Conservation (phyloP, 2,797 vertebrate genomes). For the Novumbra hubbsi region DNA sequence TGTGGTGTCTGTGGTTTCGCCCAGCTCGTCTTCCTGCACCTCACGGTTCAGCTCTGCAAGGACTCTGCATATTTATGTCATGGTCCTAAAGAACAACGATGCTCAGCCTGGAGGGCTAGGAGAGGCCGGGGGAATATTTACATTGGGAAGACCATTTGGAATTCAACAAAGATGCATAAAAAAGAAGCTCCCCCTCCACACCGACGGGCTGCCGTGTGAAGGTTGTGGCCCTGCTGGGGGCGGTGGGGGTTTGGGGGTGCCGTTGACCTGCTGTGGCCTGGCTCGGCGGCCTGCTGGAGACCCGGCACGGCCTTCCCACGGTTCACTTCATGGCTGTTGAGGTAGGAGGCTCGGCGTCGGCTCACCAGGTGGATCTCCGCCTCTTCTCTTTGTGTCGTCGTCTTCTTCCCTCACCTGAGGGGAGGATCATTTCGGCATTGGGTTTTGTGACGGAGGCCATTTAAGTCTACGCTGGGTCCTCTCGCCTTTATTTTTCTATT, state of each 20-base stretch:
- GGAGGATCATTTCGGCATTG: neutral
- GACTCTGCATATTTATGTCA: conserved; percentile 98
- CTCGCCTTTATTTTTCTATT: neutral
- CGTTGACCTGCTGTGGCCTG: conserved; percentile 80
- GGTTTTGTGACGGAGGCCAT: neutral
- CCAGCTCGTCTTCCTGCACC: conserved; percentile 92
- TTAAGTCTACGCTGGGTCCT: neutral
- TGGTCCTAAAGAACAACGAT: neutral
- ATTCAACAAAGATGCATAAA: too few species aligned
- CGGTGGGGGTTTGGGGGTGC: conserved; percentile 83
- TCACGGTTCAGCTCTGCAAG: conserved; percentile 99
- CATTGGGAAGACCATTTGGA: too few species aligned
- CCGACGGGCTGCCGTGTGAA: conserved; percentile 90
- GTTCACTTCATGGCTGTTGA: conserved; percentile 97
- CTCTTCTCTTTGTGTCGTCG: neutral
- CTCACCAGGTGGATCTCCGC: neutral
- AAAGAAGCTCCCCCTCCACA: conserved; percentile 93
- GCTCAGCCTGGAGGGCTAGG: neutral
- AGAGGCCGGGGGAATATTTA: too few species aligned
- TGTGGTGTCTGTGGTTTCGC: conserved; percentile 99
- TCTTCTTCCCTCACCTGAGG: neutral
- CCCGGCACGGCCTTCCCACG: conserved; percentile 88
- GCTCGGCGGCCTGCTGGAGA: conserved; percentile 80
- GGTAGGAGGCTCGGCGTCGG: conserved; percentile 71
- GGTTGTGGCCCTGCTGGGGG: conserved; percentile 83